Evolutionary conservation across 1,140 invertebrate species (phyloP).

Genomic region (Oryctes rhinoceros): DNA sequence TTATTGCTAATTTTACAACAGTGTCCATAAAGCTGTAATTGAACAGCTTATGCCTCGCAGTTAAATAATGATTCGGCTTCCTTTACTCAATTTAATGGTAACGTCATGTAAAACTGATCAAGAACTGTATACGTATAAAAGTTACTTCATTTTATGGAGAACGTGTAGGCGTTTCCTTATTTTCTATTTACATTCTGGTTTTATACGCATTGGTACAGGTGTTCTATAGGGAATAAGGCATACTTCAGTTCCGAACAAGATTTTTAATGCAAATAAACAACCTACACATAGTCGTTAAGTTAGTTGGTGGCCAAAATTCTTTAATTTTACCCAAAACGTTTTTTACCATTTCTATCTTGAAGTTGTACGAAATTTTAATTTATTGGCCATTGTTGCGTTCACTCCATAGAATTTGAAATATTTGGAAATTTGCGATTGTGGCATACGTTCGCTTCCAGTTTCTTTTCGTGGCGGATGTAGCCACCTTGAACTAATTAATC

Average conservation of each 20-base stretch:
- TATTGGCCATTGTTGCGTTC: too few relatives aligned
- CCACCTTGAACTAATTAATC: too few relatives aligned
- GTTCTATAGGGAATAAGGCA: background rate
- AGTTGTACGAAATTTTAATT: background rate
- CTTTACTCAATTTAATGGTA: slow-evolving; percentile 1
- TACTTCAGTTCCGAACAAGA: background rate
- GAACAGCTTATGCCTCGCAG: background rate
- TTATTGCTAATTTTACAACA: slow-evolving; percentile 15
- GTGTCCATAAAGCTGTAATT: background rate
- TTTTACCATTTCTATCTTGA: too few relatives aligned
- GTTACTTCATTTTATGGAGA: slow-evolving; percentile 1
- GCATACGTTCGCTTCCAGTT: too few relatives aligned
- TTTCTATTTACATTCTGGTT: background rate
- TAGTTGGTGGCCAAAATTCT: background rate
- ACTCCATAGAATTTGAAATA: too few relatives aligned
- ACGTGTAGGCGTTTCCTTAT: slow-evolving; percentile 12
- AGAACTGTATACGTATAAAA: background rate
- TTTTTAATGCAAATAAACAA: background rate
- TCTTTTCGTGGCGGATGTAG: too few relatives aligned
- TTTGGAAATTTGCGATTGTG: too few relatives aligned
- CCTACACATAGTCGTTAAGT: background rate
- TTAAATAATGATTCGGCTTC: background rate
- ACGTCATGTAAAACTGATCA: background rate
- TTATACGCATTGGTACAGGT: background rate
- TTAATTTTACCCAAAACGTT: too few relatives aligned